Evolutionary conservation across 2,888 invertebrate species (phyloP).

Genomic region (Nomada goodeniana): DNA sequence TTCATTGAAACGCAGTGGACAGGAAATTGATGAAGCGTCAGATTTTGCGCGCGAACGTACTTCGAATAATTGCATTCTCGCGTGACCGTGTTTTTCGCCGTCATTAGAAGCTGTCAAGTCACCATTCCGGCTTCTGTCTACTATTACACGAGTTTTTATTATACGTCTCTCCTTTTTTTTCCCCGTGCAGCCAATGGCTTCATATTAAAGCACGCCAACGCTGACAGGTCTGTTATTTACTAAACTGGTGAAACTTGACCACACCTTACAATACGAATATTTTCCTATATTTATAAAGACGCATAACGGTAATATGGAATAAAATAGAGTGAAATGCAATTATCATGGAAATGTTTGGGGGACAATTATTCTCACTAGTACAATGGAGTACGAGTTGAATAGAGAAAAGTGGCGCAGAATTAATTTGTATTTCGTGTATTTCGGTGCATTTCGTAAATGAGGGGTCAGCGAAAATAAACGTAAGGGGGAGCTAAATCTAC

Average conservation of each 20-base stretch:
- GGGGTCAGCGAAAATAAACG: too few relatives aligned
- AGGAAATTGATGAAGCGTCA: conserved; percentile 21
- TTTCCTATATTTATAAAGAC: too few relatives aligned
- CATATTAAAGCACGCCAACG: neutral
- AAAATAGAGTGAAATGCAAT: too few relatives aligned
- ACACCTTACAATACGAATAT: neutral
- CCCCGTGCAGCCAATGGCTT: neutral
- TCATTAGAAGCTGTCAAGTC: conserved; percentile 7
- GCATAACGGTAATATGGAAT: too few relatives aligned
- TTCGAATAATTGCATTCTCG: neutral
- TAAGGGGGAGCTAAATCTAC: too few relatives aligned
- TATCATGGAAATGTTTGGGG: too few relatives aligned
- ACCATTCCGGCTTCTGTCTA: neutral
- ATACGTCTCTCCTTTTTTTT: too few relatives aligned
- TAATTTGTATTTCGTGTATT: too few relatives aligned
- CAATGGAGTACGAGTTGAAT: too few relatives aligned
- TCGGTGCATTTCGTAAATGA: too few relatives aligned
- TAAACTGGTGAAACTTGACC: neutral
- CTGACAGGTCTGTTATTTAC: neutral
- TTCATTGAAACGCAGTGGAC: neutral
- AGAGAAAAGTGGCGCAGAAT: too few relatives aligned
- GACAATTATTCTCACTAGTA: too few relatives aligned
- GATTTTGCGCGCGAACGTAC: neutral
- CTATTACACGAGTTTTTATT: neutral
- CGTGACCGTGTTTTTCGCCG: neutral